Percentiles rank a stretch among this genome's conserved stretches.
phyloP scores from a whole-genome alignment of 2,888 invertebrate genomes.

The Cataglyphis altisquamis region DNA sequence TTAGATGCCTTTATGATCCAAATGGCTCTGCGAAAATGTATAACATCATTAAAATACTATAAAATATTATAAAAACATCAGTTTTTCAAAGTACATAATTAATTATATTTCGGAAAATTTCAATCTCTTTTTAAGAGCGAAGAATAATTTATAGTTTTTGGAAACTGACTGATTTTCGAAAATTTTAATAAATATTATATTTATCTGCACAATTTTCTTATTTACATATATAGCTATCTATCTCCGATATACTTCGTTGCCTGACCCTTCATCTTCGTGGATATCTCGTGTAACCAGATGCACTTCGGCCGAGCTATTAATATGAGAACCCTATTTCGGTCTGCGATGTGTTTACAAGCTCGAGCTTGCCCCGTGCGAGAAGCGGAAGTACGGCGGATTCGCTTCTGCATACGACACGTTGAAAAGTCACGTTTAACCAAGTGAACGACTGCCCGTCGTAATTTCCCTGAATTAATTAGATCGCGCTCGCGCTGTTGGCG shows the following conservation, averaged over 20 bases:
- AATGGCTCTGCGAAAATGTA: background rate
- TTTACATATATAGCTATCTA: background rate
- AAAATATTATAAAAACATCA: background rate
- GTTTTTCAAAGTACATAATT: background rate
- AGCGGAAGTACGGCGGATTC: conserved; percentile 74
- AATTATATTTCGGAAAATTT: background rate
- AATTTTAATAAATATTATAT: conserved; percentile 14
- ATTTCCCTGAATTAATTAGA: conserved; percentile 51
- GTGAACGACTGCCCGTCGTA: conserved; percentile 36
- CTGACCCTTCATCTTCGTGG: conserved; percentile 39
- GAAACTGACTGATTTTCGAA: background rate
- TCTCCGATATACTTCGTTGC: background rate
- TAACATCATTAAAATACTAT: background rate
- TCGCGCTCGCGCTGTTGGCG: background rate
- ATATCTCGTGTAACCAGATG: conserved; percentile 67
- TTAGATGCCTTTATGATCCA: background rate
- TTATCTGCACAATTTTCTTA: background rate
- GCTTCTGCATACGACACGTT: conserved; percentile 53
- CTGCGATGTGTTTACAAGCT: conserved; percentile 79
- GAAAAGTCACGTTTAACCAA: conserved; percentile 48
- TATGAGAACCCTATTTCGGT: conserved; percentile 79
- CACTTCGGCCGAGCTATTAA: conserved; percentile 77
- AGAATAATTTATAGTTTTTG: conserved; percentile 8
- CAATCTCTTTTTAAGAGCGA: background rate
- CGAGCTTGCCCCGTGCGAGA: conserved; percentile 54